Evolutionary conservation across 2,113 vertebrate genomes (phyloP), one percentile per base, ranked within the genome.

Genomic region (Gorsachius goisagi): DNA sequence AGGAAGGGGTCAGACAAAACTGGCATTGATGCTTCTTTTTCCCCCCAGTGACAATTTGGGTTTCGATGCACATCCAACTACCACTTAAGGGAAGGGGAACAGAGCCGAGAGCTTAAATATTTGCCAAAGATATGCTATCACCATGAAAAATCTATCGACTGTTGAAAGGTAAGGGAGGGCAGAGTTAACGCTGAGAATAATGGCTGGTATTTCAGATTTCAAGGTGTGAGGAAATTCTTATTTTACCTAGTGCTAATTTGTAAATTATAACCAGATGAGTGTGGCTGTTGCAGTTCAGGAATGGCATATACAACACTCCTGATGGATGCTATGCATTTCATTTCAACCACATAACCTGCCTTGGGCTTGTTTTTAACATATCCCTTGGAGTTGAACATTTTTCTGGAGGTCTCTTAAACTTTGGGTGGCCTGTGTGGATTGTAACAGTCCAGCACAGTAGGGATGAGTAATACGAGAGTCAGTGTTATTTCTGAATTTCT

Each of bases 321-420:
- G 53, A 86, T 94, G 77, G 81, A 72, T 85, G 78, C 81, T 90
- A 15, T 58, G 52, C 84, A 50, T 95, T 96, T 91, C 30, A 33
- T 85, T 95, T 89, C 85, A 92, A 74, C 95, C 92, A 64, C 83
- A 73, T 73, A 90, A 96, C 96, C 95, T 97, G 94, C 93, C 93
- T 73, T 62, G 77, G 94, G 74, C 86, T 95, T 69, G 52, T 83
- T 95, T 96, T 90, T 85, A 86, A 87, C 50, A 45, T 88, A 84
- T 12, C 33, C 53, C 30, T 91, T 89, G 35, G 85, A 78, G 80
- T 8, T 95, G 88, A 86, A 75, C 2, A 18, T 74, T 89, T 94
- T 96, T 95, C 73, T 78, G 78, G 75, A 81, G 62, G 24, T 91
- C 69, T 95, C 73, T 93, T 59, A 91, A 91, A 85, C 67, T 95